Conservation (phyloP, 2,113 vertebrate species). For the Xerus inauris region DNA sequence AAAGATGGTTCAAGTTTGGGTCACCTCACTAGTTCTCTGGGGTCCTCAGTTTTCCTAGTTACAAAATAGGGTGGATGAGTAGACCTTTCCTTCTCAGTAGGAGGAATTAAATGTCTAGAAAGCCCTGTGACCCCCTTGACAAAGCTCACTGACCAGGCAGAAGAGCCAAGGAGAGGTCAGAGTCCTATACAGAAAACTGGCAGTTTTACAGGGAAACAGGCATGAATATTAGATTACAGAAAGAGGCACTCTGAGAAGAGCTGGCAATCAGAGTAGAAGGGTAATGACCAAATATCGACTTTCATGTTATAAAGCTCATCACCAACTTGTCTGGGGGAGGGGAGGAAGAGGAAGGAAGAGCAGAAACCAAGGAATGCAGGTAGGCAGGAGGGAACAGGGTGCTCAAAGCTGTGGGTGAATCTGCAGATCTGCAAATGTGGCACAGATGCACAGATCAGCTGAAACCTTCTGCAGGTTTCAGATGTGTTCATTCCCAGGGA, state of each 20-base stretch:
- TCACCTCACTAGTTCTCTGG: neutral
- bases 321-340: neutral
- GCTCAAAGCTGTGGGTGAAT: neutral
- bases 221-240: conserved; percentile 67
- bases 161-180: conserved; percentile 38
- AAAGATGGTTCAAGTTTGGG: neutral
- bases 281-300: conserved; percentile 67
- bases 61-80: neutral
- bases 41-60: neutral
- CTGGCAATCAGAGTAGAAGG: conserved; percentile 22
- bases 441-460: neutral
- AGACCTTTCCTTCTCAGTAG: neutral
- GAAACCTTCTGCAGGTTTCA: neutral
- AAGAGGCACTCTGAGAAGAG: conserved; percentile 45
- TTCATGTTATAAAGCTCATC: conserved; percentile 55
- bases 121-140: neutral
- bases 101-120: neutral
- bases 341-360: neutral
- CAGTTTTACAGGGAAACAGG: conserved; percentile 55
- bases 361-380: neutral
- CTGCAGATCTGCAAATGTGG: neutral
- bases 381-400: neutral
- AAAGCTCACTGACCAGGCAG: conserved; percentile 5
- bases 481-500: neutral
- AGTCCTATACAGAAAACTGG: conserved; percentile 21